A percentile compares a stretch with the other conserved stretches of the same genome.
Conservation (phyloP, 1,140 invertebrate species). For the Coelopa frigida region DNA sequence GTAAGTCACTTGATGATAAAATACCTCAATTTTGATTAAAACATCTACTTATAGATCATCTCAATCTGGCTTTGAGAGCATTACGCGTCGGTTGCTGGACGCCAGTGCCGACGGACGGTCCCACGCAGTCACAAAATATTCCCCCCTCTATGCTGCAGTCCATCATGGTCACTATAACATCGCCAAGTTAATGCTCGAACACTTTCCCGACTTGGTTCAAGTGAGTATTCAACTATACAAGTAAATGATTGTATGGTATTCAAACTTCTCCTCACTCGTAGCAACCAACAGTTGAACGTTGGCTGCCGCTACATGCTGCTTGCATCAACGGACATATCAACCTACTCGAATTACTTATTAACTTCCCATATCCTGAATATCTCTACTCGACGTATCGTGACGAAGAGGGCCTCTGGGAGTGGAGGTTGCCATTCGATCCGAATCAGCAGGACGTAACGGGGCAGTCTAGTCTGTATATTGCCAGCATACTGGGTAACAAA, state of each 20-base stretch:
- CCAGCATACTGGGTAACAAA: conserved; percentile 74
- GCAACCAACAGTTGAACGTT: conserved; percentile 74
- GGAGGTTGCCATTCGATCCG: conserved; percentile 80
- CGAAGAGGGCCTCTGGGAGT: conserved; percentile 67
- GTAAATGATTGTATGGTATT: background rate
- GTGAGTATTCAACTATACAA: conserved; percentile 40
- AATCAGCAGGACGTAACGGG: conserved; percentile 85
- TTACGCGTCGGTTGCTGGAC: conserved; percentile 72
- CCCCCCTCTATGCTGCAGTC: conserved; percentile 85
- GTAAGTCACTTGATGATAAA: conserved; percentile 48
- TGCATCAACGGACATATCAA: conserved; percentile 77
- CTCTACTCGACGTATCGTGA: conserved; percentile 64
- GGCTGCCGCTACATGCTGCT: conserved; percentile 88
- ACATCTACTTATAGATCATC: conserved; percentile 55
- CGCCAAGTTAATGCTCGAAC: conserved; percentile 65
- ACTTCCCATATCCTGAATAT: conserved; percentile 72
- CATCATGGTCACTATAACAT: conserved; percentile 79
- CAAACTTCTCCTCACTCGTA: conserved; percentile 4
- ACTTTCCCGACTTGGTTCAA: conserved; percentile 63
- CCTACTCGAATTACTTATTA: conserved; percentile 70
- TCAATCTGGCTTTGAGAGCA: conserved; percentile 72
- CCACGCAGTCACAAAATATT: conserved; percentile 85
- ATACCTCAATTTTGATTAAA: background rate
- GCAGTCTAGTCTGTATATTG: conserved; percentile 82
- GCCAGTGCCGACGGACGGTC: conserved; percentile 76